These are phyloP conservation scores for Ceyx margarethae DNA, from an alignment of 2,113 vertebrate genomes.

Conservation along the genomic window DNA sequence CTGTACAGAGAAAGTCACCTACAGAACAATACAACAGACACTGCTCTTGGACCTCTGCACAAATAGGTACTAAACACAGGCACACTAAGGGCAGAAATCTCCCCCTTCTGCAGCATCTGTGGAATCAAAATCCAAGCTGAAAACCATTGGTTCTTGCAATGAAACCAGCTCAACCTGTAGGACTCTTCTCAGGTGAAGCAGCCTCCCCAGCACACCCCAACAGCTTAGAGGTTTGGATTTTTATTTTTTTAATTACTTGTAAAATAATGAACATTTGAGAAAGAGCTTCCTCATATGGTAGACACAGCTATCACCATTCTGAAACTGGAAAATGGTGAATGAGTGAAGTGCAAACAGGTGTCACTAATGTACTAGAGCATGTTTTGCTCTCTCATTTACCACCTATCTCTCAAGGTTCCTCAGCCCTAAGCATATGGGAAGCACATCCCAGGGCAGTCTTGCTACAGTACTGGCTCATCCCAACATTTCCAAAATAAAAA, in stretches of 20 bases:
- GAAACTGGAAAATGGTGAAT: not conserved
- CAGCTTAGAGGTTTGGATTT: not conserved
- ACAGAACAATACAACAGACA: not conserved
- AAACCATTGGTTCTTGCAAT: not conserved
- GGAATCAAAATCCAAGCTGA: not conserved
- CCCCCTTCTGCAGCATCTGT: not conserved
- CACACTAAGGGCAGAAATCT: not conserved
- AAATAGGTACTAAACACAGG: not conserved
- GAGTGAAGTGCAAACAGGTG: slow-evolving; percentile 14
- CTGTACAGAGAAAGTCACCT: not conserved
- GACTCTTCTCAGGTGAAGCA: not conserved
- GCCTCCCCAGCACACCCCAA: not conserved
- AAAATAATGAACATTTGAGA: not conserved
- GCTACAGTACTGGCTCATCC: not conserved
- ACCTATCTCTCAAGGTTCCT: not conserved
- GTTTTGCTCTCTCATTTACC: not conserved
- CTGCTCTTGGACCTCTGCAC: not conserved
- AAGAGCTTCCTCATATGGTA: not conserved
- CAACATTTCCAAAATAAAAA: not conserved
- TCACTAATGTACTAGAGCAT: not conserved
- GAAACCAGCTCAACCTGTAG: not conserved
- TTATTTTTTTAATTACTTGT: not conserved
- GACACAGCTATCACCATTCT: not conserved
- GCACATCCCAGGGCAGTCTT: not conserved
- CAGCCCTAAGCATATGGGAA: not conserved